Percentiles rank a stretch among this genome's conserved stretches.
Evolutionary conservation across 2,888 invertebrate genomes (phyloP).

Genomic region (Eupithecia abbreviata): DNA sequence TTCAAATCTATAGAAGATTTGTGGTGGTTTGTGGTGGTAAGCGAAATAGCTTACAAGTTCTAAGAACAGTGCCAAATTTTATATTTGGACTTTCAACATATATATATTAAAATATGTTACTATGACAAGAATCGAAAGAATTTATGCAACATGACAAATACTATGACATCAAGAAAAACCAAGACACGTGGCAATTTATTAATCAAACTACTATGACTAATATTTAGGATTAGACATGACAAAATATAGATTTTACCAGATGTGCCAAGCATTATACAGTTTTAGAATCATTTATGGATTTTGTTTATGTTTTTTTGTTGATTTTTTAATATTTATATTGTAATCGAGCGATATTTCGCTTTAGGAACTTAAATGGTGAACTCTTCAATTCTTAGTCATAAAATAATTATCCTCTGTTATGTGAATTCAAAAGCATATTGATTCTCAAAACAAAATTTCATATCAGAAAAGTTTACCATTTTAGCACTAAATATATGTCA

Average conservation of each 20-base stretch:
- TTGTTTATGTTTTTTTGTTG: conserved; percentile 18
- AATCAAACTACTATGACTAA: conserved; percentile 19
- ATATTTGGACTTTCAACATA: not conserved
- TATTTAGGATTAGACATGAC: conserved; percentile 9
- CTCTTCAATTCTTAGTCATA: conserved; percentile 1
- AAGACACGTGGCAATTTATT: not conserved
- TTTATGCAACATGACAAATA: conserved; percentile 11
- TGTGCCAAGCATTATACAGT: conserved; percentile 13
- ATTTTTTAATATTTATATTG: conserved; percentile 2
- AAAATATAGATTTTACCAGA: not conserved
- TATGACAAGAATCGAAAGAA: conserved; percentile 14
- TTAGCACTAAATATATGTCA: not conserved
- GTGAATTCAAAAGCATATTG: not conserved
- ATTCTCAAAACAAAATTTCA: not conserved
- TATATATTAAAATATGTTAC: not conserved
- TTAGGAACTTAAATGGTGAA: conserved; percentile 7
- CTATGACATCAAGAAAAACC: not conserved
- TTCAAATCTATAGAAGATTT: not conserved
- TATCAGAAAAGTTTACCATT: conserved; percentile 10
- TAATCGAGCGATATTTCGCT: not conserved
- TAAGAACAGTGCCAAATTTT: not conserved
- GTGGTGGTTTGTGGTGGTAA: not conserved
- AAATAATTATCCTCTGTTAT: not conserved
- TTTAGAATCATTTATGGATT: conserved; percentile 13
- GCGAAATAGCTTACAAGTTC: not conserved